Conservation (phyloP, 2,113 vertebrate species). For the Morone saxatilis region DNA sequence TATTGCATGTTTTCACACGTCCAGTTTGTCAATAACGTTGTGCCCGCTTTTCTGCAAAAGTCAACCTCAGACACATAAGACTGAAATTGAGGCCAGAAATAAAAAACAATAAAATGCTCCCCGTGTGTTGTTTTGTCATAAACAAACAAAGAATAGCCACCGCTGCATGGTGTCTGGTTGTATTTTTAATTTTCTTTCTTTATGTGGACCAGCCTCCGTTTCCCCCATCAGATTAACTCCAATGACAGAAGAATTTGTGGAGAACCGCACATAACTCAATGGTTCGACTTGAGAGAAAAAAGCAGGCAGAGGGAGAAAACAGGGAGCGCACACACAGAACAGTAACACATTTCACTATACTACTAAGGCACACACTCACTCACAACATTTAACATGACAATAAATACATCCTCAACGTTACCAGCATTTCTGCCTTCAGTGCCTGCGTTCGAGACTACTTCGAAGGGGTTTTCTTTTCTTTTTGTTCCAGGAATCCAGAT, state of each 20-base stretch:
- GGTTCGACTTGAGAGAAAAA: conserved; percentile 23
- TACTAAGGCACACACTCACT: conserved; percentile 79
- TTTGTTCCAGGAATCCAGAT: conserved; percentile 20
- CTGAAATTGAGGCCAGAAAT: neutral
- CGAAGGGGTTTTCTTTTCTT: conserved; percentile 16
- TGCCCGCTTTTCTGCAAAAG: neutral
- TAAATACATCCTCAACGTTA: conserved; percentile 78
- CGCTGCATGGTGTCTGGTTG: conserved; percentile 2
- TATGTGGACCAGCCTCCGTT: neutral
- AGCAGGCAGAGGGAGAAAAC: conserved; percentile 29
- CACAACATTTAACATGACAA: conserved; percentile 79
- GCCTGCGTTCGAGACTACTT: conserved; percentile 43
- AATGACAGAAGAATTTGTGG: conserved; percentile 4
- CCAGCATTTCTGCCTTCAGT: conserved; percentile 59
- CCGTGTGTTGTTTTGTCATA: conserved; percentile 20
- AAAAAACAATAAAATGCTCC: conserved; percentile 39
- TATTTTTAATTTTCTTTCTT: neutral
- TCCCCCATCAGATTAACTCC: neutral
- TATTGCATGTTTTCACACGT: neutral
- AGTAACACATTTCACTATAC: conserved; percentile 69
- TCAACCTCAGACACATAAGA: neutral
- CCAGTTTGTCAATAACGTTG: neutral
- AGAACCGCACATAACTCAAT: conserved; percentile 10
- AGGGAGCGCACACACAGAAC: conserved; percentile 56
- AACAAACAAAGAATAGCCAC: neutral